Percentiles rank a stretch among this genome's conserved stretches.
Conservation (phyloP, 1,140 invertebrate species). For the Spodoptera litura region DNA sequence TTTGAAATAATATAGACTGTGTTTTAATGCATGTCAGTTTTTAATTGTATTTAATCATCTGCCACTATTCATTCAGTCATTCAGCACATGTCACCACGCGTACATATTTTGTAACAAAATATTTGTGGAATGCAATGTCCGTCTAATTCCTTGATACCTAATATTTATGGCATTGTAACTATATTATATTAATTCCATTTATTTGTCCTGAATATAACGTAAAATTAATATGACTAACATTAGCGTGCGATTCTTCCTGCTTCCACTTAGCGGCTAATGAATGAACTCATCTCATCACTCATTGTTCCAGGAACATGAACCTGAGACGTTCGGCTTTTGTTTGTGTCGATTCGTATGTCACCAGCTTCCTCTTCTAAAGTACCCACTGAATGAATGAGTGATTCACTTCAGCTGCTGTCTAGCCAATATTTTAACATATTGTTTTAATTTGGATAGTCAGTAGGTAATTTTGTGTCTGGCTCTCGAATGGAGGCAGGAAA, state of each 20-base stretch:
- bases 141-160: no score
- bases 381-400: conserved; percentile 58
- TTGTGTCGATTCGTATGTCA: conserved; percentile 56
- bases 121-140: no score
- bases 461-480: neutral
- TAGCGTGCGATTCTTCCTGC: conserved; percentile 17
- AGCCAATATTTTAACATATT: conserved; percentile 31
- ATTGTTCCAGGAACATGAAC: conserved; percentile 61
- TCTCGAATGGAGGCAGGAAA: conserved; percentile 19
- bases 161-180: no score
- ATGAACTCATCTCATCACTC: conserved; percentile 62
- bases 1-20: no score
- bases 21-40: no score
- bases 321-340: conserved; percentile 52
- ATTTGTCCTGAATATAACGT: conserved; percentile 13
- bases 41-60: no score
- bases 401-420: conserved; percentile 36
- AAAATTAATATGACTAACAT: conserved; percentile 43
- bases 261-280: conserved; percentile 49
- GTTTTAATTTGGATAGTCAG: conserved; percentile 18
- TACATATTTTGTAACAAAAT: no score
- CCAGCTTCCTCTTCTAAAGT: conserved; percentile 53
- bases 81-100: no score
- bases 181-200: neutral
- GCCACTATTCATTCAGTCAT: no score